Percentiles rank a stretch among this genome's conserved stretches.
Conservation (phyloP, 2,113 vertebrate genomes). For the Mustela lutreola region DNA sequence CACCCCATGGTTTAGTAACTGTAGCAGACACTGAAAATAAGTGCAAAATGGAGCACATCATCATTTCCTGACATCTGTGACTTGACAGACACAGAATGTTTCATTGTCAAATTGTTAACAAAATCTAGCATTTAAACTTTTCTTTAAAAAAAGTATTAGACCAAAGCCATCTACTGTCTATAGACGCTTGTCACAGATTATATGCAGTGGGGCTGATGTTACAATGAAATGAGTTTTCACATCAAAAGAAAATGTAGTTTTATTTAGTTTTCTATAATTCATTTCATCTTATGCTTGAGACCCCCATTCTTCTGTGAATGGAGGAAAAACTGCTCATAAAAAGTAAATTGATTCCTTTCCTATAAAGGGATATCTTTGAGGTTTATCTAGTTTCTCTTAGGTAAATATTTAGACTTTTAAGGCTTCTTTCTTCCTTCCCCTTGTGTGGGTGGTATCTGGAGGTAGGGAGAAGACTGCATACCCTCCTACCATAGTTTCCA, state of each 20-base stretch:
- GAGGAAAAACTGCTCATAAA: neutral
- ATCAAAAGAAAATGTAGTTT: neutral
- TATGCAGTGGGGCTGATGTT: neutral
- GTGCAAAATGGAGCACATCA: neutral
- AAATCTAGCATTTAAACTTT: neutral
- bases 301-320: neutral
- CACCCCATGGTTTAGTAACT: neutral
- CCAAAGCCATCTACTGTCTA: neutral
- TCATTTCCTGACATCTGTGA: neutral
- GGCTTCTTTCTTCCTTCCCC: neutral
- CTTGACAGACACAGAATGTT: neutral
- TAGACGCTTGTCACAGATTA: neutral
- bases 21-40: neutral
- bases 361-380: neutral
- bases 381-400: neutral
- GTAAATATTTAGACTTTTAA: neutral
- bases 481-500: neutral
- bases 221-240: neutral
- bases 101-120: neutral
- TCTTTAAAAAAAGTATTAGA: neutral
- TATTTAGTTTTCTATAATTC: constrained; percentile 23
- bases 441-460: neutral
- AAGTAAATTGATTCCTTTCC: neutral
- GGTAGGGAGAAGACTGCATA: fast-evolving
- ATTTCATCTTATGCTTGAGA: neutral